Evolutionary conservation across 2,113 vertebrate species (phyloP).

Genomic region (Hippocampus barbouri): DNA sequence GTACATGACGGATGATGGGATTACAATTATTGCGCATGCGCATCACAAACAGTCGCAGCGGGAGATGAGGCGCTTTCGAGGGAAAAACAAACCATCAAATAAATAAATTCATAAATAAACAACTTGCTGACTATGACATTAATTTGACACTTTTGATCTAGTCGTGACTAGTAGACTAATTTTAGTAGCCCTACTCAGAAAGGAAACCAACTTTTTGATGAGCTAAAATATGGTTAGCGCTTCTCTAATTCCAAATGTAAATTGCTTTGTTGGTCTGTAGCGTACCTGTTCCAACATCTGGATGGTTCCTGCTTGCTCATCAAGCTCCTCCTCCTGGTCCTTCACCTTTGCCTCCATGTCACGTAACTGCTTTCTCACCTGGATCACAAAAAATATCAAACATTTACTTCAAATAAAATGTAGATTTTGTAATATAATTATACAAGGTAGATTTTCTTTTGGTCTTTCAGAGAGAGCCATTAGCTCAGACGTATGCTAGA

Average conservation of each 20-base stretch:
- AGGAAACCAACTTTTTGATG: too few species aligned
- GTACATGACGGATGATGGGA: too few species aligned
- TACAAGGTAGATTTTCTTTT: neutral
- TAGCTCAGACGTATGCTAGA: neutral
- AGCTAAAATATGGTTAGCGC: too few species aligned
- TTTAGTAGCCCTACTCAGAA: too few species aligned
- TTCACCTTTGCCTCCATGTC: slow-evolving; percentile 93
- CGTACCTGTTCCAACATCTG: slow-evolving; percentile 97
- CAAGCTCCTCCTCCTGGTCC: slow-evolving; percentile 96
- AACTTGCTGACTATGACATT: too few species aligned
- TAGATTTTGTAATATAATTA: neutral
- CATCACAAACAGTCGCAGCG: too few species aligned
- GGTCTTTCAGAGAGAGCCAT: neutral
- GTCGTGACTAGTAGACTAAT: too few species aligned
- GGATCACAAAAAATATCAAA: neutral
- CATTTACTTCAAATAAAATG: neutral
- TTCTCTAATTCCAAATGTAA: neutral
- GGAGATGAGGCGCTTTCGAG: too few species aligned
- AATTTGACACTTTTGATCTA: too few species aligned
- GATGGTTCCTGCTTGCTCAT: slow-evolving; percentile 94
- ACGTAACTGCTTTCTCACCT: slow-evolving; percentile 86
- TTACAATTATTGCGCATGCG: too few species aligned
- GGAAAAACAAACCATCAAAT: too few species aligned
- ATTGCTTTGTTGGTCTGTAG: slow-evolving; percentile 56
- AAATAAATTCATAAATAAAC: too few species aligned